A percentile compares a stretch with the other conserved stretches of the same genome.
Conservation (phyloP, 2,113 vertebrate genomes). For the Myanophis thanlyinensis region DNA sequence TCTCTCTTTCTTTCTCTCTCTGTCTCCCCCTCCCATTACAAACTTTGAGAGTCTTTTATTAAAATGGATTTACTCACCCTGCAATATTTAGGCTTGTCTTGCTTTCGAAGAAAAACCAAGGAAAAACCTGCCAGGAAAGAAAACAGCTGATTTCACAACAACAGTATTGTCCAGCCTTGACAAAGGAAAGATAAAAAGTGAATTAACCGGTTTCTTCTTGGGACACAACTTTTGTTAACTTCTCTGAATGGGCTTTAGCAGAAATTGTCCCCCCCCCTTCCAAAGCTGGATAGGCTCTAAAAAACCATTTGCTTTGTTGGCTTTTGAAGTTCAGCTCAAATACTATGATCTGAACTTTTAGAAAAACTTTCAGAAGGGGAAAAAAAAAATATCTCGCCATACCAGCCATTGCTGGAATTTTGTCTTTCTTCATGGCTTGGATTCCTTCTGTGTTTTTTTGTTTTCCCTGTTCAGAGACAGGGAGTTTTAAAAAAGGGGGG, state of each 20-base stretch:
- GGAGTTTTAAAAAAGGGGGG: slow-evolving; percentile 22
- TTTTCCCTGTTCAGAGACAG: slow-evolving; percentile 38
- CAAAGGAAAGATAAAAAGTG: slow-evolving; percentile 44
- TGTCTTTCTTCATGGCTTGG: slow-evolving; percentile 50
- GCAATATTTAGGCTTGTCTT: slow-evolving; percentile 66
- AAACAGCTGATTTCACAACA: slow-evolving; percentile 59
- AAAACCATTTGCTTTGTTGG: slow-evolving; percentile 13
- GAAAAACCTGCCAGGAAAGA: slow-evolving; percentile 51
- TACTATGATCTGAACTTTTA: slow-evolving; percentile 53
- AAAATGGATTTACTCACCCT: slow-evolving; percentile 66
- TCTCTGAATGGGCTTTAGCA: slow-evolving; percentile 34
- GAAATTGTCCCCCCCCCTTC: not conserved
- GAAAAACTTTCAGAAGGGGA: slow-evolving; percentile 37
- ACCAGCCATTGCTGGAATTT: slow-evolving; percentile 50
- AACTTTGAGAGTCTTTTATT: slow-evolving; percentile 62
- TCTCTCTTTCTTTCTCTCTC: too few relatives aligned
- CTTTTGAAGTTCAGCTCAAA: not conserved
- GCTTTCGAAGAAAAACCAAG: slow-evolving; percentile 59
- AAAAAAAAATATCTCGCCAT: slow-evolving; percentile 18
- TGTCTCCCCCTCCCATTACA: slow-evolving; percentile 23
- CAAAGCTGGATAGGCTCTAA: not conserved
- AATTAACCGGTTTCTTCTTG: slow-evolving; percentile 38
- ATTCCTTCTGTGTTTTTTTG: slow-evolving; percentile 49
- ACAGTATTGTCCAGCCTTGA: slow-evolving; percentile 59
- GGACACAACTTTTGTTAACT: slow-evolving; percentile 32